Evolutionary conservation across 2,888 invertebrate genomes (phyloP).

Genomic region (Drosophila tripunctata): DNA sequence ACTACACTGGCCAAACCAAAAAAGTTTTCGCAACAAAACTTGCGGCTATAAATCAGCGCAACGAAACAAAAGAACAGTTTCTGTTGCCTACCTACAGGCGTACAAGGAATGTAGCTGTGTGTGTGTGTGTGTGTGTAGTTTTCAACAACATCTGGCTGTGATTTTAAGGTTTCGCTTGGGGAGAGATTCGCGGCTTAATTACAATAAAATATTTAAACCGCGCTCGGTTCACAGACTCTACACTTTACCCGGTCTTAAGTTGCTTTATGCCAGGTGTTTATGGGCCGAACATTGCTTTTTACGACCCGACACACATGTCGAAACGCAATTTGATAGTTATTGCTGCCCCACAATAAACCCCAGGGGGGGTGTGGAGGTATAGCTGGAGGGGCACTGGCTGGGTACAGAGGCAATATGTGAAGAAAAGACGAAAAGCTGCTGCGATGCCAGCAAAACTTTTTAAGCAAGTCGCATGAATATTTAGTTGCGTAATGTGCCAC

Average conservation of each 20-base stretch:
- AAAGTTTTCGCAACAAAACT: constrained; percentile 46
- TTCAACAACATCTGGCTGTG: constrained; percentile 36
- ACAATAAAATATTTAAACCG: constrained; percentile 73
- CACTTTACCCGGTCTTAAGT: constrained; percentile 7
- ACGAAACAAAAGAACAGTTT: constrained; percentile 41
- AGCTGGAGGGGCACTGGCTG: neutral
- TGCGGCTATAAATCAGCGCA: constrained; percentile 63
- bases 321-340: constrained; percentile 76
- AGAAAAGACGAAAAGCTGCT: neutral
- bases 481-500: constrained; percentile 73
- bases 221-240: constrained; percentile 8
- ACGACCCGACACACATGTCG: constrained; percentile 62
- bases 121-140: constrained; percentile 1
- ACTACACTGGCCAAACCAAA: constrained; percentile 40
- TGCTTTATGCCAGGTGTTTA: constrained; percentile 54
- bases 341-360: constrained; percentile 16
- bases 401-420: constrained; percentile 7
- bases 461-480: constrained; percentile 73
- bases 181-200: constrained; percentile 74
- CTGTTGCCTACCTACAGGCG: constrained; percentile 15
- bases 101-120: neutral
- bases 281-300: constrained; percentile 52
- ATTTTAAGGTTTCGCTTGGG: constrained; percentile 52
- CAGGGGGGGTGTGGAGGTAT: neutral
- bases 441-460: constrained; percentile 36